Base-by-base conservation (phyloP, 2,888 invertebrate genomes). In the Drosophila anomalipes region DNA sequence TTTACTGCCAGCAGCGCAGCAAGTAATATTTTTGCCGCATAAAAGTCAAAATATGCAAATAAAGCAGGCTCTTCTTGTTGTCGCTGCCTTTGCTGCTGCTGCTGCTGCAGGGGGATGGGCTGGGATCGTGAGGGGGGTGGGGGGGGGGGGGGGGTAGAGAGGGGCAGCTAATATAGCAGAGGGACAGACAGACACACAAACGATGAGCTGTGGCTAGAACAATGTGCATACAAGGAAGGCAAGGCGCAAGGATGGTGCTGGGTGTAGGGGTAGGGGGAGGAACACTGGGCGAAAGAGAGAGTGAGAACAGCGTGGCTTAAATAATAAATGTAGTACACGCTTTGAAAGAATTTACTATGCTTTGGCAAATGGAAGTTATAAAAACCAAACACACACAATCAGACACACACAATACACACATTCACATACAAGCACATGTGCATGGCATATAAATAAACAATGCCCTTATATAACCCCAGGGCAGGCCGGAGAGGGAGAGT, bases 341-440 rank as follows among this genome's bases (percentile, higher is more conserved):
- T 88, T 88, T 85, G 86, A 88, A 88, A 85, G 86, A 85, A 85
- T 85, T 85, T 85, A 85, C 85, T 88, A 88, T 86, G 78, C 84
- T 85, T 85, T 87, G 86, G 81, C 86, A 85, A 87, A 85, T 85
- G 86, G 85, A 79, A 88, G 85, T 85, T 85, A 87, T 85, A 85
- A 85, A 85, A 85, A 85, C 85, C 82, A 81, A 74, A 68, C 77
- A 74, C 65, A 79, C 69, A 62, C 65, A 44, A 64, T 56, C 56
- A 60, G 33, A 41, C 44, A 16, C 30, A 64, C 44, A 58, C n/a
- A 57, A 39, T 49, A 54, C 35, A 68, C 60, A 68, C 39, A 51
- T 26, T 54, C 47, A 63, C 30, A 65, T 41, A 53, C 35, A 52
- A 52, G 52, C 59, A 72, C 63, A 71, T 74, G 68, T 74, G 76